Base-by-base conservation (phyloP, 2,113 vertebrate genomes). In the Sander lucioperca region DNA sequence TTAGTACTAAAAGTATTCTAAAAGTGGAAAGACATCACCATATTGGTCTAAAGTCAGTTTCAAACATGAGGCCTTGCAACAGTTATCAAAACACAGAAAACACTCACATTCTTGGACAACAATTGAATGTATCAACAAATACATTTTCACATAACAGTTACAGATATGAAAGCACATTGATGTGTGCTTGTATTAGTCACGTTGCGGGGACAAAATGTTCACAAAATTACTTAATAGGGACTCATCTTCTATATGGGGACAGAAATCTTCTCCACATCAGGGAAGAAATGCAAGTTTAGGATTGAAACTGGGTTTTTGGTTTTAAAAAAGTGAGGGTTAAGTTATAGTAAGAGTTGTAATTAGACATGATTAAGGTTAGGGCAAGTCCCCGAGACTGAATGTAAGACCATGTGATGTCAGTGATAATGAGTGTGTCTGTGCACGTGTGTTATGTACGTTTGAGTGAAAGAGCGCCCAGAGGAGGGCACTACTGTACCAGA, bases 401-500 rank as follows among this genome's bases (percentile, higher is more conserved):
- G 25, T 14, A 6, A 47, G 15, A 16, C 19, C 3, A 3, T 8
- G 18, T 43, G 39, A 16, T 33, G 36, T 64, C 16, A 45, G 36
- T 23, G 33, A 27, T 18, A 45, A 50, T 48, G 27, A 48, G 39
- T 45, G 63, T 58, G 25, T 80, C 14, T 66, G 8, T 80, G 51
- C 33, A 30, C 3, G 6, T 67, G 58, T 8, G 14, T 59, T 11
- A 27, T 84, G 80, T 74, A 45, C 72, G 66, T 69, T 36, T 64
- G 76, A 76, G 25, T 27, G 74, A 54, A 7, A 56, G 50, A 71
- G 78, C 70, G 84, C 77, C 93, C 94, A 95, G 92, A 86, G 91
- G 95, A 92, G 91, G 93, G 94, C 91, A 91, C 92, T 86, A 85
- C 88, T 79, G 84, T 87, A 91, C 80, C 84, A 86, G 75, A 75